Evolutionary conservation across 2,113 vertebrate species (phyloP), one percentile per base, ranked within the genome.

Genomic region (Tretioscincus oriximinensis): DNA sequence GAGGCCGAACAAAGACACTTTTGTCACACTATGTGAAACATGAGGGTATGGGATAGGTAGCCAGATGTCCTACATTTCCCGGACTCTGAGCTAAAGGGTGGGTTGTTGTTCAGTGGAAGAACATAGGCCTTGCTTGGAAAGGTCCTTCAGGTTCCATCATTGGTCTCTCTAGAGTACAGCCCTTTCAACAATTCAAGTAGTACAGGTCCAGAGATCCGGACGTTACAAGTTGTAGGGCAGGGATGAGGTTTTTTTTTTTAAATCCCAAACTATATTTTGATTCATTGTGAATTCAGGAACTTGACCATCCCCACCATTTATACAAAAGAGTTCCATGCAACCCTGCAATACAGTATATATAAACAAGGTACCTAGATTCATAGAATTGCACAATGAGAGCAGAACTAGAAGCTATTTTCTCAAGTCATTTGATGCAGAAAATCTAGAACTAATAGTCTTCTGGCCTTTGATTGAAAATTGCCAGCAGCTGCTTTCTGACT

Each of bases 11-110:
- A 70, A 76, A 76, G 65, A 70, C 66, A 63, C 66, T 76, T 82
- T 76, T 82, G 80, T 82, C 80, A 49, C 74, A 65, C 73, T 70
- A 61, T 69, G 49, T 63, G 54, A 69, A 76, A 45, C 58, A 76
- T 2, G 21, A 31, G 66, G 41, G 54, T 69, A 76, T 75, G 29
- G 71, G 73, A 69, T 76, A 71, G 77, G 67, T 79, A 70, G 54
- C 74, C 79, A 81, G 79, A 63, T 81, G 80, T 69, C 69, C 78
- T 80, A 64, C 29, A 49, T 80, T 80, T 64, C 22, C 75, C n/a
- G 49, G 63, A 45, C 41, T 22, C 35, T 63, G 54, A 28, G 63
- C 29, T 63, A 60, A 45, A 41, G 54, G 73, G 16, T 45, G 73
- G 58, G 67, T 26, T 28, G 41, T 45, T 28, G 58, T 9, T 63